Base-by-base conservation (phyloP, 2,888 invertebrate genomes). In the Masnerella sp. region DNA sequence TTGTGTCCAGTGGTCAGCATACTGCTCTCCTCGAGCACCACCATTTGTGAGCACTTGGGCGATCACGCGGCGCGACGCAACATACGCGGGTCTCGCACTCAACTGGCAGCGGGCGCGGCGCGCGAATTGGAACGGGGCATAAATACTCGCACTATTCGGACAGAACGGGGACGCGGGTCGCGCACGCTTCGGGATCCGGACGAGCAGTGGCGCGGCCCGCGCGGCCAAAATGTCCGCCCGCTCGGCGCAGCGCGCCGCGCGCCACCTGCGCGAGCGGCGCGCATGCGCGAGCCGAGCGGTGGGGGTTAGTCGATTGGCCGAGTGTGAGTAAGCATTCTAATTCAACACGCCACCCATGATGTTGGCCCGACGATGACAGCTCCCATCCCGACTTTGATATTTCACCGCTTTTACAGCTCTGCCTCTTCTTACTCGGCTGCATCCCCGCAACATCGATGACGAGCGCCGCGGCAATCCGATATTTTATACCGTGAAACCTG, bases 11-110 rank as follows among this genome's bases (percentile, higher is more conserved):
- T 92, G 85, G 95, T 92, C 90, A 95, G 92, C 92, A 96, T 94
- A 90, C 93, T 94, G 89, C 93, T 93, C 90, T 94, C 94, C 92
- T 96, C 95, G 89, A 96, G 91, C 88, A 96, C 95, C 90, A 95
- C 95, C 96, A 96, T 96, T 90, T 89, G 90, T 84, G 83, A 68
- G 65, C 76, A 76, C 78, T 78, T 65, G 17, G 52, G 67, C 68
- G 56, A 54, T 49, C 30, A 69, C 76, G 76, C 74, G 54, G 43
- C 69, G 74, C 65, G 64, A 51, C 28, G 42, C 38, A 56, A 56
- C 43, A 70, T 59, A n/a, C 2, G 34, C 14, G 4, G 9, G 1
- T 1, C 28, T 5, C 49, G 58, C 58, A 58, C 18, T 25, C 34
- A 38, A 15, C 18, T n/a, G n/a, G n/a, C n/a, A n/a, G n/a, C n/a